These are phyloP conservation scores for Xestia ashworthii DNA, from an alignment of 2,888 invertebrate species.

Conservation along the genomic window DNA sequence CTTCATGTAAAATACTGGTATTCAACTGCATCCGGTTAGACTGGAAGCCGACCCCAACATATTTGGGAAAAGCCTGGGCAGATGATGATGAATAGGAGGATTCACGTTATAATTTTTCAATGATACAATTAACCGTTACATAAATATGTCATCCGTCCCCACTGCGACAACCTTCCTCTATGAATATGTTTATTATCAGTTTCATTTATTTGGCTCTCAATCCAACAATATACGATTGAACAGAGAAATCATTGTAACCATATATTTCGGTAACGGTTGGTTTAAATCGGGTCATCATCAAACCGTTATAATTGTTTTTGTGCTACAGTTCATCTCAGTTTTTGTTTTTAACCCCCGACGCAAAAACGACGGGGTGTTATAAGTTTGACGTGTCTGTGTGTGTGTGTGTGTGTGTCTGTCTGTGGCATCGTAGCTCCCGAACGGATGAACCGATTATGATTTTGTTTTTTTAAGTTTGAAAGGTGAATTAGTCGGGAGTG, in stretches of 20 bases:
- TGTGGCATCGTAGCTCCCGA: no score
- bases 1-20: no score
- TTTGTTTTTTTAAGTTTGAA: no score
- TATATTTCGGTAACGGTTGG: conserved; percentile 7
- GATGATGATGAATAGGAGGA: neutral
- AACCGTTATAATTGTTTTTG: neutral
- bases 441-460: no score
- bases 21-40: no score
- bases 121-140: neutral
- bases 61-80: no score
- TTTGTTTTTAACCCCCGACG: no score
- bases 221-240: conserved; percentile 19
- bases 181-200: conserved; percentile 18
- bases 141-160: neutral
- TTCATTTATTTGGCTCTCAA: conserved; percentile 33
- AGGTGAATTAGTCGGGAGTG: no score
- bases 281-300: conserved; percentile 3
- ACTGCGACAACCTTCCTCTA: neutral
- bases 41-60: no score
- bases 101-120: neutral
- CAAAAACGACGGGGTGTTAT: no score
- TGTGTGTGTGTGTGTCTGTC: no score
- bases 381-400: no score
- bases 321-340: neutral
- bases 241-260: conserved; percentile 11